Percentiles rank a stretch among this genome's conserved stretches.
Conservation (phyloP, 2,888 invertebrate species). For the Drosophila limbata region DNA sequence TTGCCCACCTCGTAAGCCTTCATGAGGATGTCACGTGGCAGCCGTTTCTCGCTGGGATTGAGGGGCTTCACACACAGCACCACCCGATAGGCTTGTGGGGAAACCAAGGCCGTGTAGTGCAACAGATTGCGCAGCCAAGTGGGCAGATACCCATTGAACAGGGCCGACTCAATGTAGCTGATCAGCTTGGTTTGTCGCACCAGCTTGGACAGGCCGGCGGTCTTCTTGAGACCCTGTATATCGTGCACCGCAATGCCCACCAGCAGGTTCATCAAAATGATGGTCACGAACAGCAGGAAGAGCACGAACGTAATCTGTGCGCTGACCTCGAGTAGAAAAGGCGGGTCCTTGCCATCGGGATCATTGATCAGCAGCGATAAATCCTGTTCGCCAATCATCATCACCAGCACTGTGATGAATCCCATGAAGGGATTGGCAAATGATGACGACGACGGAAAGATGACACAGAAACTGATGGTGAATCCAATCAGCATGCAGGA, state of each 20-base stretch:
- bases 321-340: constrained; percentile 91
- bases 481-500: constrained; percentile 94
- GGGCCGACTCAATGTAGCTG: constrained; percentile 92
- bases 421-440: constrained; percentile 94
- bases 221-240: constrained; percentile 93
- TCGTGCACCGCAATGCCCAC: constrained; percentile 95
- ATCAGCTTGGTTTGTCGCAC: constrained; percentile 95
- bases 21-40: constrained; percentile 92
- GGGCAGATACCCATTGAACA: constrained; percentile 92
- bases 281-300: constrained; percentile 93
- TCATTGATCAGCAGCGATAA: constrained; percentile 91
- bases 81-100: constrained; percentile 93
- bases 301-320: constrained; percentile 93
- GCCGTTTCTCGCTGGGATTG: constrained; percentile 92
- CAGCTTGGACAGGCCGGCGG: constrained; percentile 92
- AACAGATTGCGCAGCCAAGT: constrained; percentile 90
- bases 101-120: constrained; percentile 92
- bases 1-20: constrained; percentile 93
- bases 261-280: constrained; percentile 93
- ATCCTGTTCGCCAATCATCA: constrained; percentile 95
- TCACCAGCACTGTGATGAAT: constrained; percentile 93
- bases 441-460: constrained; percentile 92
- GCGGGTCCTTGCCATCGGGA: constrained; percentile 91
- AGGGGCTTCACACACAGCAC: constrained; percentile 93
- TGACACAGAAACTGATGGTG: constrained; percentile 94